Evolutionary conservation across 2,888 invertebrate species (phyloP), one percentile per base, ranked within the genome.

Genomic region (Noctuana brunneofusca): DNA sequence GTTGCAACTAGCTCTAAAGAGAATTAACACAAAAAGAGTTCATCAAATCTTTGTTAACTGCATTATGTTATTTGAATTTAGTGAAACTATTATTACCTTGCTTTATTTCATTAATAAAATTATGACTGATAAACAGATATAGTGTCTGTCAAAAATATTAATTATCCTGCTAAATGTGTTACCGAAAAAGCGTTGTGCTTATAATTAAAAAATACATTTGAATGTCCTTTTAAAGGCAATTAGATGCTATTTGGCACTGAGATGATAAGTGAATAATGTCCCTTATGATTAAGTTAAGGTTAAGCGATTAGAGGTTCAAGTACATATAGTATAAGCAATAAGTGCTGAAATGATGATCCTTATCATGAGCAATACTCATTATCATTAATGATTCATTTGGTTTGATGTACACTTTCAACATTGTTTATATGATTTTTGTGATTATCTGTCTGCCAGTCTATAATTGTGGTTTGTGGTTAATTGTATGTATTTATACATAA

Each of bases 291-390:
- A 27, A 49, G 27, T 8, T 22, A 54, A 54, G 46, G 38, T 48
- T 60, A 60, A 60, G 54, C 3, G 11, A 27, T 54, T 60, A 73
- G 72, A 67, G 58, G 65, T 68, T 68, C 65, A 84, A 86, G 86
- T 86, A 86, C 66, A 66, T 53, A 56, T 66, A 66, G 63, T 50
- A 27, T 87, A 86, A 86, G 87, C 74, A 73, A 75, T 84, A 89
- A 87, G 82, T 87, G 86, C 83, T 84, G 69, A 57, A 72, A 79
- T 75, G 83, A 82, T 83, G 78, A 84, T 83, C 80, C 81, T 81
- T 80, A 80, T 77, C 80, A 83, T 81, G 85, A 80, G 85, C 83
- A 89, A 89, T 89, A 89, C 90, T 90, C 90, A 89, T 86, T 80
- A 78, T 81, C 78, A 80, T 83, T 66, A 67, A 57, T 62, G 18